phyloP scores from a whole-genome alignment of 2,797 vertebrate species.

The Xenopus petersii region DNA sequence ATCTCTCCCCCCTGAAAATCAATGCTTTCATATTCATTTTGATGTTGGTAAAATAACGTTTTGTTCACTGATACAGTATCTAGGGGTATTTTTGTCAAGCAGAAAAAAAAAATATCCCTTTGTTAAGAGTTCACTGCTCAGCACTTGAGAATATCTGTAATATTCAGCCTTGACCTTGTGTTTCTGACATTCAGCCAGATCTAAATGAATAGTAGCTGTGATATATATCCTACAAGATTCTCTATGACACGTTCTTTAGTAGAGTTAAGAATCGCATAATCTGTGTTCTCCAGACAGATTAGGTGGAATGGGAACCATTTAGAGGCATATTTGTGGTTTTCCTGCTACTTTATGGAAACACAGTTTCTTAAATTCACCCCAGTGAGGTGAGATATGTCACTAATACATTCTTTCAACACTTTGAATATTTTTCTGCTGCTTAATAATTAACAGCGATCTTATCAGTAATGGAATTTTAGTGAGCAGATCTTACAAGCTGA shows the following conservation, averaged over 20 bases:
- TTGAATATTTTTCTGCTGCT: conserved; percentile 17
- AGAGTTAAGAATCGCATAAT: conserved; percentile 50
- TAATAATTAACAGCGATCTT: conserved; percentile 44
- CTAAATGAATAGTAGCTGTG: conserved; percentile 49
- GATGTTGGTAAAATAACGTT: too few species aligned
- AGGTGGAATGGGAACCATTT: conserved; percentile 42
- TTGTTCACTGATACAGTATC: too few species aligned
- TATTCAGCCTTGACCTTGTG: conserved; percentile 45
- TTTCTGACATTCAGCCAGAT: conserved; percentile 50
- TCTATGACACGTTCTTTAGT: conserved; percentile 47
- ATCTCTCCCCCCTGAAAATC: not conserved
- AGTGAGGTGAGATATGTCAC: conserved; percentile 13
- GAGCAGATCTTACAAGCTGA: conserved; percentile 14
- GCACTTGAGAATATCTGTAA: conserved; percentile 37
- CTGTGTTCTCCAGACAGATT: conserved; percentile 48
- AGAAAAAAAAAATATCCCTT: conserved; percentile 8
- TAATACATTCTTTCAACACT: conserved; percentile 3
- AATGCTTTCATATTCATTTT: too few species aligned
- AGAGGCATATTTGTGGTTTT: conserved; percentile 40
- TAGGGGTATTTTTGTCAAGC: too few species aligned
- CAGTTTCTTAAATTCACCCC: conserved; percentile 4
- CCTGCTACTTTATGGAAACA: conserved; percentile 23
- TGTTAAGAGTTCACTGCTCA: conserved; percentile 20
- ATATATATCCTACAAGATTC: conserved; percentile 50
- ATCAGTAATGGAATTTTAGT: conserved; percentile 34